Conservation (phyloP, 2,888 invertebrate species). For the Prosapia bicincta region DNA sequence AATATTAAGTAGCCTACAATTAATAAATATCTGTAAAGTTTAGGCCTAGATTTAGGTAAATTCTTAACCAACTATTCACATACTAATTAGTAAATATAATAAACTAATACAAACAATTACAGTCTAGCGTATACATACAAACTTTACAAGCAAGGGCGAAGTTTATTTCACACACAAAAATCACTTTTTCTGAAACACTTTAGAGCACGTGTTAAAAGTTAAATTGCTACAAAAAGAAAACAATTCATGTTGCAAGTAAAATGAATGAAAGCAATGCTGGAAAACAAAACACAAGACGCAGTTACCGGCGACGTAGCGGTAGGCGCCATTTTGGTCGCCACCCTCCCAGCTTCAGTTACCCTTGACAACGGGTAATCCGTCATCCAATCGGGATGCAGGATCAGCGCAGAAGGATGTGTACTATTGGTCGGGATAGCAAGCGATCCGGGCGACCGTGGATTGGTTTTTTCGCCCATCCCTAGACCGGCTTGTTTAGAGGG, state of each 20-base stretch:
- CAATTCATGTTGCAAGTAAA: constrained; percentile 26
- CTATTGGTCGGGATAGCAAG: constrained; percentile 41
- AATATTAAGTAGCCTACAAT: too few relatives aligned
- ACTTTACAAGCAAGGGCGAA: too few relatives aligned
- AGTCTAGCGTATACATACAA: too few relatives aligned
- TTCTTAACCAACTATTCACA: too few relatives aligned
- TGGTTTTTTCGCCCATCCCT: constrained; percentile 26
- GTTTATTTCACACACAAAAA: background rate
- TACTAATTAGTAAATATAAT: too few relatives aligned
- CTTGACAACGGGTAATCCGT: constrained; percentile 4
- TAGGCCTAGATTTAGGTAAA: too few relatives aligned
- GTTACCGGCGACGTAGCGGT: constrained; percentile 5
- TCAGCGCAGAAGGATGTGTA: constrained; percentile 66
- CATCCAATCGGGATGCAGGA: constrained; percentile 2
- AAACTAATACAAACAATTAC: too few relatives aligned
- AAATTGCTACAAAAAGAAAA: constrained; percentile 28
- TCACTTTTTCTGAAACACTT: background rate
- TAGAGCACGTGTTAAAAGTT: constrained; percentile 17
- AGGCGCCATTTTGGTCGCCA: constrained; percentile 17
- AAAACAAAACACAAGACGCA: constrained; percentile 29
- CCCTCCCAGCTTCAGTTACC: constrained; percentile 10
- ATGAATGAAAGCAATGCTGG: constrained; percentile 28
- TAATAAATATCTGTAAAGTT: too few relatives aligned
- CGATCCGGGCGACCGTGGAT: constrained; percentile 34
- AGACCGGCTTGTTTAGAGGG: constrained; percentile 31